Conservation (phyloP, 2,113 vertebrate species). For the Elgaria multicarinata region DNA sequence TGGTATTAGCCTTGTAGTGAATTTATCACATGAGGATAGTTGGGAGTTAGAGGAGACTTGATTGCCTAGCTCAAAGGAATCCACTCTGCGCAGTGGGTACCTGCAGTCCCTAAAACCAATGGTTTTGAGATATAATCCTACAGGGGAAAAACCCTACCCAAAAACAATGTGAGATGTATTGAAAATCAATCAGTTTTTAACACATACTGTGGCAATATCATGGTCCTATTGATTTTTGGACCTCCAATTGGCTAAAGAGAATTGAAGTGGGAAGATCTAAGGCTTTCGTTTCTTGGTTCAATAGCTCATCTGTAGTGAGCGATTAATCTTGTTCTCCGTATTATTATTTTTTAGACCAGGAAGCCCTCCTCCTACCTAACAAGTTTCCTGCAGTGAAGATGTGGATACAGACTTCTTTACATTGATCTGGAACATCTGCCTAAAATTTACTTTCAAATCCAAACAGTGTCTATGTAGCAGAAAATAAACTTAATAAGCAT, state of each 20-base stretch:
- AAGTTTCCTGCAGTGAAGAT: conserved; percentile 26
- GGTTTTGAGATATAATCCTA: conserved; percentile 14
- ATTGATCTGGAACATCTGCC: conserved; percentile 23
- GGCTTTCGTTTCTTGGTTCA: conserved; percentile 4
- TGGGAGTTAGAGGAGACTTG: neutral
- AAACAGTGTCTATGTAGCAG: conserved; percentile 17
- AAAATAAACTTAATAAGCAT: conserved; percentile 19
- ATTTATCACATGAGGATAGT: neutral
- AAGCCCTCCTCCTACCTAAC: conserved; percentile 29
- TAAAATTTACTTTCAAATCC: conserved; percentile 7
- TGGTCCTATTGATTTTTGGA: conserved; percentile 41
- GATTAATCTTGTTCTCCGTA: conserved; percentile 30
- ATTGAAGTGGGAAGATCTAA: conserved; percentile 24
- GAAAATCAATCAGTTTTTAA: neutral
- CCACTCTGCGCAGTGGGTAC: neutral
- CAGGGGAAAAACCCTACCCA: neutral
- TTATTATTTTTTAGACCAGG: conserved; percentile 11
- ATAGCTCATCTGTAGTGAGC: conserved; percentile 24
- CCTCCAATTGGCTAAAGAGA: conserved; percentile 43
- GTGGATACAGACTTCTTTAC: conserved; percentile 34
- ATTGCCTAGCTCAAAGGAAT: neutral
- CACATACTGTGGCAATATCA: conserved; percentile 21
- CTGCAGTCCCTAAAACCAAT: neutral
- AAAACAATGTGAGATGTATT: conserved; percentile 8
- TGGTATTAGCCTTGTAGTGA: neutral